Percentiles rank a stretch among this genome's conserved stretches.
phyloP scores from a whole-genome alignment of 1,140 invertebrate species.

The Muscidifurax raptorellus region DNA sequence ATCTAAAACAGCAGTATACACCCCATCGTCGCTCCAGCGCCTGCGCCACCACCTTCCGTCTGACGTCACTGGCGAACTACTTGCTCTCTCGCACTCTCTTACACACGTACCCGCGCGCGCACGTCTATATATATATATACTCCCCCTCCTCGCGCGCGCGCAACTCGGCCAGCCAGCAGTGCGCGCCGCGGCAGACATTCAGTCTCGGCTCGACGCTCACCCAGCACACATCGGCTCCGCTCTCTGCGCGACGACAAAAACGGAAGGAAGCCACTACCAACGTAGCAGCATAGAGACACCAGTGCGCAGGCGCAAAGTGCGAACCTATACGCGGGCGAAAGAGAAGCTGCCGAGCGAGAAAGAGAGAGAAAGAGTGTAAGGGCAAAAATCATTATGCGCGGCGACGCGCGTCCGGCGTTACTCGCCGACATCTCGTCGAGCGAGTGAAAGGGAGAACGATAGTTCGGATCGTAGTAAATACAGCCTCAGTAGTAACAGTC shows the following conservation, averaged over 20 bases:
- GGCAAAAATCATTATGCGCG: slow-evolving; percentile 43
- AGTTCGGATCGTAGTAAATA: not conserved
- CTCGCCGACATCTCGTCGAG: not conserved
- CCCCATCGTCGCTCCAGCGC: slow-evolving; percentile 57
- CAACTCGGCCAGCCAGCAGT: slow-evolving; percentile 16
- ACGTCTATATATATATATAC: too few relatives aligned
- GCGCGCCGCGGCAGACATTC: slow-evolving; percentile 66
- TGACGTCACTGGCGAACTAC: slow-evolving; percentile 73
- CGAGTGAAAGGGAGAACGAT: slow-evolving; percentile 43
- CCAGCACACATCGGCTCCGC: slow-evolving; percentile 29
- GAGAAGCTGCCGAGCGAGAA: not conserved
- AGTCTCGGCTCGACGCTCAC: slow-evolving; percentile 70
- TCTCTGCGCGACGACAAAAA: not conserved
- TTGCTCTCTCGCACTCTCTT: slow-evolving; percentile 3
- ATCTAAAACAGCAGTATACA: not conserved
- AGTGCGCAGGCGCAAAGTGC: not conserved
- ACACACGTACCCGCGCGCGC: not conserved
- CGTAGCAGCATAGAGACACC: not conserved
- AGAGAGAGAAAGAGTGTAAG: not conserved
- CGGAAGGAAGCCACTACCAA: slow-evolving; percentile 43
- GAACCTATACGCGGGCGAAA: not conserved
- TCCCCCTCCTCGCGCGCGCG: not conserved
- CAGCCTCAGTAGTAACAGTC: not conserved
- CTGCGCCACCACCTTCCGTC: slow-evolving; percentile 62
- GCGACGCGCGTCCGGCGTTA: slow-evolving; percentile 11